Evolutionary conservation across 2,888 invertebrate genomes (phyloP).

Genomic region (Macrophya annulata): DNA sequence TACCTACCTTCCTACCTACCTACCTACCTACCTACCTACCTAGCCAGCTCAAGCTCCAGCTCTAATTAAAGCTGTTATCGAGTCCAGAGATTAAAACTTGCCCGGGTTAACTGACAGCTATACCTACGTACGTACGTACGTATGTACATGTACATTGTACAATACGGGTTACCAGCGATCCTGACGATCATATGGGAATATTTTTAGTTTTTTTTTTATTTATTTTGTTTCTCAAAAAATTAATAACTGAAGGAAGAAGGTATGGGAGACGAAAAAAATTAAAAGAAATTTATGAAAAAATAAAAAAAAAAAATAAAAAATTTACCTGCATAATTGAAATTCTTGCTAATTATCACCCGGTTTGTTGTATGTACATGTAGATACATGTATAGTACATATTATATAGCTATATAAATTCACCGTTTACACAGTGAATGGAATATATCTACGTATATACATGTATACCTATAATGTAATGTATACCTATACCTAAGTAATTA

Average conservation of each 20-base stretch:
- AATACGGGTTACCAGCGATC: not conserved
- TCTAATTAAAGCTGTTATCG: constrained; percentile 78
- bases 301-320: not conserved
- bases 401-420: too few species aligned
- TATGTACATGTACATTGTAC: not conserved
- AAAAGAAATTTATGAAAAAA: not conserved
- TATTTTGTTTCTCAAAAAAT: not conserved
- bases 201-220: too few species aligned
- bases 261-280: not conserved
- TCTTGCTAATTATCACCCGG: not conserved
- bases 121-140: not conserved
- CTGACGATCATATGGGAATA: not conserved
- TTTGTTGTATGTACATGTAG: constrained; percentile 16
- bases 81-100: constrained; percentile 60
- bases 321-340: constrained; percentile 23
- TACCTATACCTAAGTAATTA: not conserved
- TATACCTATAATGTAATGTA: not conserved
- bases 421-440: constrained; percentile 21
- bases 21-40: constrained; percentile 44
- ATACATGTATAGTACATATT: too few species aligned
- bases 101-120: constrained; percentile 50
- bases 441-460: not conserved
- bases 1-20: constrained; percentile 52
- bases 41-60: constrained; percentile 63
- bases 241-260: too few species aligned